Conservation (phyloP, 2,797 vertebrate species). For the Periophthalmus magnuspinnatus region DNA sequence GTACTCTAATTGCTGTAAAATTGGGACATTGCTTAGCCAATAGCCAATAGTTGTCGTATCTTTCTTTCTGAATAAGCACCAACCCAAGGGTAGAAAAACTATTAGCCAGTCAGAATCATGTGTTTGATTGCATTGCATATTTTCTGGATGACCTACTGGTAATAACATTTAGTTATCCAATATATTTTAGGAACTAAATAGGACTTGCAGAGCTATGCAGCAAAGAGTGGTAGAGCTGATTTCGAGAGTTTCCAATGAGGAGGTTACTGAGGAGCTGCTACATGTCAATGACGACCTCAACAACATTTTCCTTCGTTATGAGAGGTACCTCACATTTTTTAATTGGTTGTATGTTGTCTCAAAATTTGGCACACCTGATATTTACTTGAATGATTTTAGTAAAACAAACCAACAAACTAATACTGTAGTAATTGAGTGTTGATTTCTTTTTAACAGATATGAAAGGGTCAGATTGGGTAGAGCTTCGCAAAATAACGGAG, state of each 20-base stretch:
- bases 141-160: not conserved
- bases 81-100: not conserved
- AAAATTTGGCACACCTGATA: not conserved
- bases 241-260: slow-evolving; percentile 91
- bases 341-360: not conserved
- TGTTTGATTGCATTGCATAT: not conserved
- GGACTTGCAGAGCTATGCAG: slow-evolving; percentile 95
- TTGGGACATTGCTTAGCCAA: slow-evolving; percentile 46
- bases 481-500: slow-evolving; percentile 88
- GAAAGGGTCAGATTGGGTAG: slow-evolving; percentile 90
- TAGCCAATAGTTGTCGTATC: slow-evolving; percentile 59
- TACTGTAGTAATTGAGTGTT: not conserved
- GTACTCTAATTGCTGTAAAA: not conserved
- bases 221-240: slow-evolving; percentile 93
- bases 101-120: not conserved
- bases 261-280: slow-evolving; percentile 92
- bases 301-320: slow-evolving; percentile 93
- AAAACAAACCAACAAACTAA: not conserved
- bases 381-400: not conserved
- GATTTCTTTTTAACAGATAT: slow-evolving; percentile 79
- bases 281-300: slow-evolving; percentile 96
- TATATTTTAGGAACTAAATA: slow-evolving; percentile 84
- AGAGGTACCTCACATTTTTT: slow-evolving; percentile 76
- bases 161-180: not conserved
- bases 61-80: not conserved